Evolutionary conservation across 2,113 vertebrate species (phyloP).

Genomic region (Tupaia chinensis): DNA sequence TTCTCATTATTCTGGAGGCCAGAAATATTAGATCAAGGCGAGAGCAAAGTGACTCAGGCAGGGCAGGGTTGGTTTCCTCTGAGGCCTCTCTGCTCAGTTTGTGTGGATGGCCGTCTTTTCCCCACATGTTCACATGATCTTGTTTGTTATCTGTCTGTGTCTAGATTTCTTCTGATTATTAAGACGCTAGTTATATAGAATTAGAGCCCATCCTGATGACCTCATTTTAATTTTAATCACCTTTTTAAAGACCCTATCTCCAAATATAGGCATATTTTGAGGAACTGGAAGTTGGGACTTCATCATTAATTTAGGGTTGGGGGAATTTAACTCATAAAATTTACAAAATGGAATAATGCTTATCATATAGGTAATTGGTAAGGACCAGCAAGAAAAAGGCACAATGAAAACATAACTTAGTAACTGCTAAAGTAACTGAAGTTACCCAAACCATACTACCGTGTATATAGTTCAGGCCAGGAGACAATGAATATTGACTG

Average conservation of each 20-base stretch:
- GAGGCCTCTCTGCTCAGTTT: background rate
- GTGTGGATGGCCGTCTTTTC: background rate
- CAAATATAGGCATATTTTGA: slow-evolving; percentile 18
- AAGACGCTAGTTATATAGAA: background rate
- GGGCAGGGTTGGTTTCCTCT: background rate
- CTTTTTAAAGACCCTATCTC: background rate
- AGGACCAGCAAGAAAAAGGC: background rate
- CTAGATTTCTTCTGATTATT: background rate
- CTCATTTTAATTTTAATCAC: slow-evolving; percentile 9
- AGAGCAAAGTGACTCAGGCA: too few species aligned
- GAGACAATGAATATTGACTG: background rate
- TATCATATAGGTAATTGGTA: background rate
- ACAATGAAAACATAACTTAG: background rate
- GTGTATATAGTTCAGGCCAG: background rate
- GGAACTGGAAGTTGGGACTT: background rate
- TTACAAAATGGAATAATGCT: slow-evolving; percentile 31
- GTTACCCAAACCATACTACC: background rate
- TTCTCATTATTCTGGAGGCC: background rate
- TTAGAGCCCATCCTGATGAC: background rate
- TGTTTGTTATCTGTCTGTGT: background rate
- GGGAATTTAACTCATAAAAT: background rate
- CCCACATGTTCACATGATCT: background rate
- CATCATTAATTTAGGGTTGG: background rate
- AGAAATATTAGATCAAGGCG: background rate
- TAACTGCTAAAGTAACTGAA: slow-evolving; percentile 4